Base-by-base conservation (phyloP, 2,797 vertebrate species). In the Enteromius unitaeniatus region DNA sequence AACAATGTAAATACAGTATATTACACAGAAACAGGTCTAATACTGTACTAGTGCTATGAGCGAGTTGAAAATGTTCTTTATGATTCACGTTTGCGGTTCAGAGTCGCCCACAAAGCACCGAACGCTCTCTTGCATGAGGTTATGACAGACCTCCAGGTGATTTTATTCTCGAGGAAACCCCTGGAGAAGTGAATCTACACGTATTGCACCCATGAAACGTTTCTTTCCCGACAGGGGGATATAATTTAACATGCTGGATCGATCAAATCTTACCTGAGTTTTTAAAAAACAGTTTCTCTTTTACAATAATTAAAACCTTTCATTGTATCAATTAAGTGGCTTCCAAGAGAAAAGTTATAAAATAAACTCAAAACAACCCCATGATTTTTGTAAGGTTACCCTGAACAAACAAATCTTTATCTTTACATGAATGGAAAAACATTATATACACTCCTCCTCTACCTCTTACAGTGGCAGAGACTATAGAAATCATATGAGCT, bases 221-320 rank as follows among this genome's bases (percentile, higher is more conserved):
- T 62, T n/a, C 13, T 42, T 26, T 26, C 58, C 70, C n/a, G 3
- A 37, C 14, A 53, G 28, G 21, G 70, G 80, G 31, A 82, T 26
- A 40, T 40, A 6, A 65, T 82, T 82, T 75, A 74, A n/a, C 78
- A 87, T 21, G 65, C 87, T 82, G 83, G 84, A 88, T 85, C 79
- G 64, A 78, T 67, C 72, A 85, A 83, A 76, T 75, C 77, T 83
- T 91, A 93, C 94, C 94, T 94, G 94, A 95, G 92, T 91, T 88
- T 90, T 90, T 87, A 86, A 88, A 86, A 85, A 83, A 69, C 74
- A 82, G 21, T 49, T 85, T 88, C 87, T 82, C 70, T 86, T 14
- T 90, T 86, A 87, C 85, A 85, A 86, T 88, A 83, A 78, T 80
- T 78, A 78, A 74, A 89, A 65, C 13, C 77, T 53, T 70, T 68